These are phyloP conservation scores for Dorcus hopei DNA, from an alignment of 2,888 invertebrate species.

Conservation along the genomic window DNA sequence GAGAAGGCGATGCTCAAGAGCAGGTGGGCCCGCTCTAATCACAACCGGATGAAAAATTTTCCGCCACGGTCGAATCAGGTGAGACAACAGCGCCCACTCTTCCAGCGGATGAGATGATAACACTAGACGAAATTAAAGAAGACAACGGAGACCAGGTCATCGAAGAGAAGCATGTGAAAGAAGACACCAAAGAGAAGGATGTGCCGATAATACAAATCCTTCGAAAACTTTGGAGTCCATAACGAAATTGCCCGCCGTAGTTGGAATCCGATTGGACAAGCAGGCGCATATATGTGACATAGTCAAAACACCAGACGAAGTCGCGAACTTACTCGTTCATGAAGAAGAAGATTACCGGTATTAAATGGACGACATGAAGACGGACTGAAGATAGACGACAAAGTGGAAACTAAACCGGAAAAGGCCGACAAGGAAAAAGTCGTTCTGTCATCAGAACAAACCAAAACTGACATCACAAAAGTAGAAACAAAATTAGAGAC, in stretches of 20 bases:
- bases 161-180: constrained; percentile 45
- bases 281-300: too few species aligned
- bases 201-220: constrained; percentile 50
- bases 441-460: constrained; percentile 8
- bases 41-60: constrained; percentile 79
- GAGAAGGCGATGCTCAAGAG: constrained; percentile 52
- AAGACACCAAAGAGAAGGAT: constrained; percentile 70
- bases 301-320: too few species aligned
- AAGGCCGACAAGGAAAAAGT: constrained; percentile 20
- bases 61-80: constrained; percentile 78
- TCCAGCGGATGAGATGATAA: constrained; percentile 82
- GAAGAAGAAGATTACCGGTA: too few species aligned
- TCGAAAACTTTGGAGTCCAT: constrained; percentile 50
- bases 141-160: too few species aligned
- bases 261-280: too few species aligned
- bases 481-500: background rate
- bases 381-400: too few species aligned
- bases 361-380: too few species aligned
- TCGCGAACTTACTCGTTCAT: too few species aligned
- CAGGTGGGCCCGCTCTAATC: too few species aligned
- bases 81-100: constrained; percentile 83
- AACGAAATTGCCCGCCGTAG: too few species aligned
- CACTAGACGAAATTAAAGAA: constrained; percentile 57
- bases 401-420: constrained; percentile 13
- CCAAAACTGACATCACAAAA: background rate